Evolutionary conservation across 2,797 vertebrate genomes (phyloP), one percentile per base, ranked within the genome.

Genomic region (Anomalospiza imberbis): DNA sequence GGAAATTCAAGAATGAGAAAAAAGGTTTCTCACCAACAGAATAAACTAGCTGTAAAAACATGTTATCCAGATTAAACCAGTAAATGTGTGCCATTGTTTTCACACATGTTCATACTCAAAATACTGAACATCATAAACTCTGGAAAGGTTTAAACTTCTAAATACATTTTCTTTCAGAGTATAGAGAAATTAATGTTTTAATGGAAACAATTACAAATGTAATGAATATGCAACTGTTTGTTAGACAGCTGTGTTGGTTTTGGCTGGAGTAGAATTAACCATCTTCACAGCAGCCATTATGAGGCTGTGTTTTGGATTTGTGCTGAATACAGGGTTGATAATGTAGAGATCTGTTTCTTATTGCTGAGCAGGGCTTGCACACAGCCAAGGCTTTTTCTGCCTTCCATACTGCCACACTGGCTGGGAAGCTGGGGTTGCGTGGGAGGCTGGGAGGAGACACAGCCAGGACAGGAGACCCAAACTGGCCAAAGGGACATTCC

Each of bases 1-100:
- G 72, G 91, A 83, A 96, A 85, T 75, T 11, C 50, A 83, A 71
- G n/a, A 89, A 85, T 29, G 21, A 93, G 29, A 13, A 45, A 17
- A 17, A 51, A 88, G 9, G 17, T 60, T 45, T 78, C 26, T 91
- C 57, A 86, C 10, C 57, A 53, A 63, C n/a, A 77, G 20, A 84
- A 28, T 42, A 80, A 91, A 51, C 12, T 17, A 36, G 28, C 60
- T 53, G 48, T 79, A 62, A 89, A 85, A 89, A n/a, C 21, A 50
- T 28, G 19, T 67, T 51, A 70, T 2, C 28, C 47, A 89, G 68
- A 61, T 80, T 29, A 89, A 75, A 76, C 21, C 29, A 85, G 48
- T 38, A 81, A 79, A 24, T 19, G 10, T 2, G 9, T 18, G 17
- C 24, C 83, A 38, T 17, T 63, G 36, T 50, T 68, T 70, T 53